Evolutionary conservation across 1,140 invertebrate genomes (phyloP), one percentile per base, ranked within the genome.

Genomic region (Tribolium castaneum): DNA sequence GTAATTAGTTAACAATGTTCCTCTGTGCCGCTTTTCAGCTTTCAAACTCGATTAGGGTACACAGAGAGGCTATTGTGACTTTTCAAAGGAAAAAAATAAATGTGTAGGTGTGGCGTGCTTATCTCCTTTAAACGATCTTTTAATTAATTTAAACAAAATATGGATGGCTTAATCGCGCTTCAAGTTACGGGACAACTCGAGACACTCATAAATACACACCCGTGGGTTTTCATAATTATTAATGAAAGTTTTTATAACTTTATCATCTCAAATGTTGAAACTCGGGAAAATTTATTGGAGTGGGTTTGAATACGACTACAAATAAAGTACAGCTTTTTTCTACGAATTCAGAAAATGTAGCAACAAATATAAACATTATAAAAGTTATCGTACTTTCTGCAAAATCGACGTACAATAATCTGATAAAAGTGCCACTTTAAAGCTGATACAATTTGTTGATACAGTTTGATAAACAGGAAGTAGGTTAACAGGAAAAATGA

Each of bases 201-300:
- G 30, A n/a, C 25, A 34, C 25, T 34, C 25, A n/a, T 35, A 66
- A 35, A 66, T 35, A 35, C 13, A 34, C 59, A 35, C 59, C 59
- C 45, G 59, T 66, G 59, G 59, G 59, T 22, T 66, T 66, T 35
- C 30, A 66, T 66, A 66, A 66, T 66, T 66, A 59, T 35, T 66
- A 66, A 66, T 35, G 59, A 66, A 66, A 66, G 59, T 66, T 66
- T 66, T 66, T 66, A 66, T 35, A 35, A 66, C 59, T 66, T 66
- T 66, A 66, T 66, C 59, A 30, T 66, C 6, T 30, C 4, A 30
- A 30, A 30, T 30, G 13, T 19, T 12, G 54, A 22, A 25, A 59
- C 25, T 59, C 13, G 5, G 1, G 19, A 19, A 22, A 59, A 59
- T 59, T 59, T 59, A 59, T 59, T 59, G 9, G 54, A 14, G n/a